phyloP scores from a whole-genome alignment of 2,888 invertebrate genomes.

The Lordiphosa fenestrarum region DNA sequence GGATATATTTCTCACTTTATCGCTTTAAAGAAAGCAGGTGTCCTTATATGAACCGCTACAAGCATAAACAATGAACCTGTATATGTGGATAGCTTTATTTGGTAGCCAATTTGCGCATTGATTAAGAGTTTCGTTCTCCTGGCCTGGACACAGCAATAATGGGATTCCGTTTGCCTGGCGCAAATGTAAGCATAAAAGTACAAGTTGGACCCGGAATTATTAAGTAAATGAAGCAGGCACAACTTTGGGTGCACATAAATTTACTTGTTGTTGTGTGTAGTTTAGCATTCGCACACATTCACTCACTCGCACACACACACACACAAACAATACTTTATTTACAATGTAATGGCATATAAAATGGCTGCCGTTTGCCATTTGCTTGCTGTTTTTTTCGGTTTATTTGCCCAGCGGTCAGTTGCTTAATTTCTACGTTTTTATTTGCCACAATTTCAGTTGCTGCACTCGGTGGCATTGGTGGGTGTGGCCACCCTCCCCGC shows the following conservation, averaged over 20 bases:
- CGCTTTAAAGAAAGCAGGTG: too few relatives aligned
- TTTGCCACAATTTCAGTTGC: slow-evolving; percentile 58
- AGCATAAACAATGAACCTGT: too few relatives aligned
- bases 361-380: slow-evolving; percentile 13
- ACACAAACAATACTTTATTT: slow-evolving; percentile 27
- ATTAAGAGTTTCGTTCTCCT: too few relatives aligned
- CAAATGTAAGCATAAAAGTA: slow-evolving; percentile 21
- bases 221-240: slow-evolving; percentile 63
- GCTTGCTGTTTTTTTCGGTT: slow-evolving; percentile 22
- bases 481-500: slow-evolving; percentile 33
- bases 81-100: too few relatives aligned
- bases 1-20: too few relatives aligned
- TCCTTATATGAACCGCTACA: too few relatives aligned
- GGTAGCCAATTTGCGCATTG: too few relatives aligned
- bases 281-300: slow-evolving; percentile 22
- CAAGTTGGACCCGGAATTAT: slow-evolving; percentile 53
- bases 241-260: slow-evolving; percentile 39
- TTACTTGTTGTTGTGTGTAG: slow-evolving; percentile 45
- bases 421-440: slow-evolving; percentile 71
- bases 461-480: slow-evolving; percentile 37
- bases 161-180: too few relatives aligned
- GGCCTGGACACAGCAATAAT: too few relatives aligned
- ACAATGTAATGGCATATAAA: slow-evolving; percentile 54
- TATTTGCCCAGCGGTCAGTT: slow-evolving; percentile 62
- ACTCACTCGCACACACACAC: slow-evolving; percentile 11